Evolutionary conservation across 2,113 vertebrate genomes (phyloP).

Genomic region (Notarius quadriscutis): DNA sequence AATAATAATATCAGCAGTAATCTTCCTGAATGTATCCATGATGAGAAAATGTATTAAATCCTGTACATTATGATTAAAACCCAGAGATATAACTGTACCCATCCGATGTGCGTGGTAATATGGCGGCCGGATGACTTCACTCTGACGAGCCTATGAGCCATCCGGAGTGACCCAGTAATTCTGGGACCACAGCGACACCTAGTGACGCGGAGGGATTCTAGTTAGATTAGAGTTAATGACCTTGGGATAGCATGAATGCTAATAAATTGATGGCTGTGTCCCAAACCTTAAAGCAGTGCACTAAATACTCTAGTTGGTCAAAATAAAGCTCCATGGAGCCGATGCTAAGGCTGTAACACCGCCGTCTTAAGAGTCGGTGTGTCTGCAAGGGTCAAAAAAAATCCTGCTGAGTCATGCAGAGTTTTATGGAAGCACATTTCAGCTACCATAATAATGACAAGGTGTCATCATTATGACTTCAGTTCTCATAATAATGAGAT

Average conservation of each 20-base stretch:
- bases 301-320: neutral
- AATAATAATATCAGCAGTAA: no score
- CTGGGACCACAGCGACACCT: conserved; percentile 50
- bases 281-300: neutral
- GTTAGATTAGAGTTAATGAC: neutral
- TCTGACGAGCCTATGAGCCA: no score
- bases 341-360: neutral
- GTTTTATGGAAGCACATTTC: no score
- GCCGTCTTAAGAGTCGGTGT: neutral
- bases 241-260: neutral
- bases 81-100: no score
- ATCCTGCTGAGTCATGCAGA: neutral
- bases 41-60: no score
- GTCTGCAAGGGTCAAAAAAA: neutral
- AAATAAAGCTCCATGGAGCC: neutral
- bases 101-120: neutral
- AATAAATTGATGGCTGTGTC: neutral
- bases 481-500: no score
- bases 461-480: no score
- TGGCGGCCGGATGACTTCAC: no score
- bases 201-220: neutral
- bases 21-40: no score
- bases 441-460: no score
- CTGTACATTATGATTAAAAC: no score
- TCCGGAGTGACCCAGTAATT: neutral